phyloP scores from a whole-genome alignment of 2,888 invertebrate genomes.

The Petrolisthes manimaculis region DNA sequence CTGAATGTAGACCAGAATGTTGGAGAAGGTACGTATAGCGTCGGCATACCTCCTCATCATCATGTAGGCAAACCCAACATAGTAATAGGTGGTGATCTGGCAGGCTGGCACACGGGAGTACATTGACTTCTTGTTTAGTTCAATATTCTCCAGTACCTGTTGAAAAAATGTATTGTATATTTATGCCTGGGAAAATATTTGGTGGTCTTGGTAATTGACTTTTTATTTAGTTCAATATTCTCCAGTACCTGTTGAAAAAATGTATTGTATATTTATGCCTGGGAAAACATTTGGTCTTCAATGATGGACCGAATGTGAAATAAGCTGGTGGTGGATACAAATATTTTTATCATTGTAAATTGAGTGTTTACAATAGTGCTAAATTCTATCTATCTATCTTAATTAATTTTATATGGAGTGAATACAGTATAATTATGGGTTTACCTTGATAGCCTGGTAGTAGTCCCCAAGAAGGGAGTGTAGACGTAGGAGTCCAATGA shows the following conservation, averaged over 20 bases:
- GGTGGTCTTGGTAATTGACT: constrained; percentile 76
- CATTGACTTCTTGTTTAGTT: constrained; percentile 94
- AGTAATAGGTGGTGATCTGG: constrained; percentile 98
- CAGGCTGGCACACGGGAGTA: constrained; percentile 97
- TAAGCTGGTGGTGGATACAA: no score
- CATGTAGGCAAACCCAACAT: constrained; percentile 99
- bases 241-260: constrained; percentile 71
- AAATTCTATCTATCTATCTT: no score
- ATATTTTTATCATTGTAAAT: no score
- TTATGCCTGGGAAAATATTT: no score
- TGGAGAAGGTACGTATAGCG: constrained; percentile 97
- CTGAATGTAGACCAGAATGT: constrained; percentile 95
- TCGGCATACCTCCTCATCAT: constrained; percentile 99
- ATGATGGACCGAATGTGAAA: no score
- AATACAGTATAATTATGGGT: no score
- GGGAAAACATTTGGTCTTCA: no score
- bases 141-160: constrained; percentile 85
- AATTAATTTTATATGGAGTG: no score
- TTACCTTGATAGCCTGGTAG: constrained; percentile 93
- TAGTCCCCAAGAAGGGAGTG: constrained; percentile 98
- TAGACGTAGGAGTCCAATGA: constrained; percentile 93
- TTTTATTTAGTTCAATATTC: no score
- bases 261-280: no score
- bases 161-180: constrained; percentile 21
- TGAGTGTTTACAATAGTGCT: no score